These are phyloP conservation scores for Oegoconia quadripuncta DNA, from an alignment of 2,888 invertebrate genomes.

Conservation along the genomic window DNA sequence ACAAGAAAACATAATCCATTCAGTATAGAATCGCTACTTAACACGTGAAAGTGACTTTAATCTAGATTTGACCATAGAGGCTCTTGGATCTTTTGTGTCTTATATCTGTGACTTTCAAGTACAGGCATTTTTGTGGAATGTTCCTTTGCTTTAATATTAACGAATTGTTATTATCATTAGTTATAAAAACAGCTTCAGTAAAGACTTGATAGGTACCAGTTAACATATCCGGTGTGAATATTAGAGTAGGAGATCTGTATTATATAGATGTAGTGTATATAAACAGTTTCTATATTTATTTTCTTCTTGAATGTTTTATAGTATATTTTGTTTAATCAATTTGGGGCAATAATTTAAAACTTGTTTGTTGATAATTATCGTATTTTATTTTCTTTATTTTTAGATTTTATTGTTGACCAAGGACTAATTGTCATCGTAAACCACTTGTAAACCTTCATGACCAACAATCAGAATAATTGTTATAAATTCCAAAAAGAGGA, in stretches of 20 bases:
- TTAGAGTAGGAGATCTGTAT: conserved; percentile 62
- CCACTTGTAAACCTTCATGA: too few species aligned
- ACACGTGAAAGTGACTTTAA: conserved; percentile 79
- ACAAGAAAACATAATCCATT: conserved; percentile 88
- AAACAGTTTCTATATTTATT: conserved; percentile 40
- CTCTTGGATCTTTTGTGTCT: conserved; percentile 37
- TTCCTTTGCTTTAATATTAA: conserved; percentile 56
- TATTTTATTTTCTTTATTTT: conserved; percentile 56
- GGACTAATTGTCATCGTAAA: too few species aligned
- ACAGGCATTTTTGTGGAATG: conserved; percentile 48
- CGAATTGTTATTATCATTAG: conserved; percentile 51
- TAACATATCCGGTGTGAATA: conserved; percentile 77
- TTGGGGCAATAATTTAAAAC: conserved; percentile 66
- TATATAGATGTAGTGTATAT: conserved; percentile 73
- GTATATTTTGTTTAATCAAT: conserved; percentile 34
- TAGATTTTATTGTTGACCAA: conserved; percentile 44
- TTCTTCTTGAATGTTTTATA: conserved; percentile 29
- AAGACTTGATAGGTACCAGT: conserved; percentile 67
- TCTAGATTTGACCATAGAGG: conserved; percentile 49
- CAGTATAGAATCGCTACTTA: conserved; percentile 92
- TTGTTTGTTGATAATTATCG: conserved; percentile 55
- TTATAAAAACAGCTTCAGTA: conserved; percentile 58
- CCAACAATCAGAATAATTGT: too few species aligned
- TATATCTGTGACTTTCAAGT: conserved; percentile 37
- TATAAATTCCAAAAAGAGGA: too few species aligned